Conservation (phyloP, 53 echinoderm and acorn worm genomes). For the Henricia sp. region DNA sequence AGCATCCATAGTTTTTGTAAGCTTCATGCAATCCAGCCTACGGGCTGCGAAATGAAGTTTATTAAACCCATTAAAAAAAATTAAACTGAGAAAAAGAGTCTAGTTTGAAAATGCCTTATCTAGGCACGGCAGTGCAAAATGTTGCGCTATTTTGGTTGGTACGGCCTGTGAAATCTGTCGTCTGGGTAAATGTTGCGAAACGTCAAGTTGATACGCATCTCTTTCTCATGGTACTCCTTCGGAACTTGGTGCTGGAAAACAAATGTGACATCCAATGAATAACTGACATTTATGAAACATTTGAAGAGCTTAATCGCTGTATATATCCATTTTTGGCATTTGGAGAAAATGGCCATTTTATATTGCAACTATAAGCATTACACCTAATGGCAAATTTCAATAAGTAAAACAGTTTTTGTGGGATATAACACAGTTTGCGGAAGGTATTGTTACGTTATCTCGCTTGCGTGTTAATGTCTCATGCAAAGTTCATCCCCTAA, state of each 20-base stretch:
- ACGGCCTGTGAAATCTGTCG: background rate
- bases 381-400: background rate
- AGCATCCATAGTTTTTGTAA: background rate
- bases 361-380: background rate
- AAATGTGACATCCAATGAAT: too few relatives aligned
- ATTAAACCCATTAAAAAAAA: background rate
- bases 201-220: constrained; percentile 77
- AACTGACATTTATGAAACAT: too few relatives aligned
- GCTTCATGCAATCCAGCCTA: background rate
- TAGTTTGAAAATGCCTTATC: background rate
- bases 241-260: constrained; percentile 92
- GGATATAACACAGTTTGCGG: too few relatives aligned
- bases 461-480: too few relatives aligned
- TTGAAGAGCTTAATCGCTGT: too few relatives aligned
- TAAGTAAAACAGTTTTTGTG: too few relatives aligned
- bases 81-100: background rate
- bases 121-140: too few relatives aligned
- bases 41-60: background rate
- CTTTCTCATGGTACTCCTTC: constrained; percentile 74
- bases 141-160: background rate
- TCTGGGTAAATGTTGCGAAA: constrained; percentile 76
- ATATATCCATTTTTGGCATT: too few relatives aligned
- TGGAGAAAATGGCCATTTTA: too few relatives aligned
- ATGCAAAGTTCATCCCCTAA: too few relatives aligned
- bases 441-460: too few relatives aligned